Base-by-base conservation (phyloP, 2,888 invertebrate species). In the Tinea pellionella region DNA sequence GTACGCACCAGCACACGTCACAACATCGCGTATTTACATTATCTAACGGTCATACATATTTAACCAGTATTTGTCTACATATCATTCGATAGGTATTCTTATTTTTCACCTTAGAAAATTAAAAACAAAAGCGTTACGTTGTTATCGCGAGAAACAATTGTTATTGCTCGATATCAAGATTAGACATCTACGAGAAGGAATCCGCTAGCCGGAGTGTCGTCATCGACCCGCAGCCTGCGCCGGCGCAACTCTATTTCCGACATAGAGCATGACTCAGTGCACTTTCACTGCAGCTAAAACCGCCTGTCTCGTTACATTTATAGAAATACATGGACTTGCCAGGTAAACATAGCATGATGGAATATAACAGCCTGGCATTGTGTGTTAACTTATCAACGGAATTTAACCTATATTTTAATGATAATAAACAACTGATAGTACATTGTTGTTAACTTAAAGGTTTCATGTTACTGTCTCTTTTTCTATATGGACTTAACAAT, bases 261-360 rank as follows among this genome's bases (percentile, higher is more conserved):
- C 69, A 63, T 62, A 59, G 65, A 66, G 70, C 69, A 69, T 80
- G 79, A 82, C 76, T 82, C 81, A 80, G 67, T 78, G 76, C 77
- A 79, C 80, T 83, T 82, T 80, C 80, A 78, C 80, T 78, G 71
- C 76, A 77, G 76, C 78, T 74, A 74, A 70, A 71, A 67, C 67
- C 67, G 69, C 67, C 69, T 68, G 75, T 75, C 75, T 75, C 71
- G 68, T 67, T 70, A 69, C 67, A 69, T 70, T 68, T 65, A 67
- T 69, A 70, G 66, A 69, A 65, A 69, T 61, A 62, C 66, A 64
- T 63, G 24, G 3, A 24, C 3, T 6, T 4, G 6, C 47, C 47
- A 53, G 53, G 53, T 24, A 13, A 53, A 53, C 53, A 53, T 2
- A 2, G 53, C 24, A 18, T 53, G 53, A 53, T 53, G 24, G 19